A percentile compares a stretch with the other conserved stretches of the same genome.
Conservation (phyloP, 2,113 vertebrate genomes). For the Poeciliopsis retropinna region DNA sequence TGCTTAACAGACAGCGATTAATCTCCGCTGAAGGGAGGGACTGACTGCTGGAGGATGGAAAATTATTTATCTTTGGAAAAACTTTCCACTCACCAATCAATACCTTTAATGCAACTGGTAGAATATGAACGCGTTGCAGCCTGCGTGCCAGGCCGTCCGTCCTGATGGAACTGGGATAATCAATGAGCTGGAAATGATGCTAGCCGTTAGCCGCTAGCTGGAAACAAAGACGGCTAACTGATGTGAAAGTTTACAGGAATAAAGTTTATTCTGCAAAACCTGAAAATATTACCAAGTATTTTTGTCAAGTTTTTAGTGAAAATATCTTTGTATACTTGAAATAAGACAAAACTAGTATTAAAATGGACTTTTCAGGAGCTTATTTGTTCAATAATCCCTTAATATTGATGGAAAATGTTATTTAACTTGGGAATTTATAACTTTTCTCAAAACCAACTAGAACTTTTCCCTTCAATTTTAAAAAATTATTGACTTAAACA, state of each 20-base stretch:
- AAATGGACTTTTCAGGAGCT: too few species aligned
- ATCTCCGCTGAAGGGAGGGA: constrained; percentile 29
- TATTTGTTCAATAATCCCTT: too few species aligned
- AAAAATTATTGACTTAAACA: too few species aligned
- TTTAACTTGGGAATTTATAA: too few species aligned
- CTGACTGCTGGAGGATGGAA: constrained; percentile 8
- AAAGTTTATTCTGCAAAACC: constrained; percentile 9
- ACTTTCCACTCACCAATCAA: not conserved
- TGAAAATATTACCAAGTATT: too few species aligned
- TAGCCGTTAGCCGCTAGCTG: constrained; percentile 12
- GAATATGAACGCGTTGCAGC: constrained; percentile 1
- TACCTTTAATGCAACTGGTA: not conserved
- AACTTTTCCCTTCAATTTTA: too few species aligned
- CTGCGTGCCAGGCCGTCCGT: not conserved
- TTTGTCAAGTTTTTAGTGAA: too few species aligned
- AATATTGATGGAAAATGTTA: too few species aligned
- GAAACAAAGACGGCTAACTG: constrained; percentile 23
- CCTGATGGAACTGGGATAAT: constrained; percentile 1
- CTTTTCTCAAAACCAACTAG: too few species aligned
- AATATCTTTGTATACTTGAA: too few species aligned
- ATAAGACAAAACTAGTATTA: too few species aligned
- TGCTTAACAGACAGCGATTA: constrained; percentile 38
- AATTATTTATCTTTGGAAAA: constrained; percentile 22
- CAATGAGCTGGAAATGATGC: constrained; percentile 4
- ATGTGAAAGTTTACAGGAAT: constrained; percentile 29